These are phyloP conservation scores for Machaerirhynchus nigripectus DNA, from an alignment of 2,113 vertebrate species.

Conservation along the genomic window DNA sequence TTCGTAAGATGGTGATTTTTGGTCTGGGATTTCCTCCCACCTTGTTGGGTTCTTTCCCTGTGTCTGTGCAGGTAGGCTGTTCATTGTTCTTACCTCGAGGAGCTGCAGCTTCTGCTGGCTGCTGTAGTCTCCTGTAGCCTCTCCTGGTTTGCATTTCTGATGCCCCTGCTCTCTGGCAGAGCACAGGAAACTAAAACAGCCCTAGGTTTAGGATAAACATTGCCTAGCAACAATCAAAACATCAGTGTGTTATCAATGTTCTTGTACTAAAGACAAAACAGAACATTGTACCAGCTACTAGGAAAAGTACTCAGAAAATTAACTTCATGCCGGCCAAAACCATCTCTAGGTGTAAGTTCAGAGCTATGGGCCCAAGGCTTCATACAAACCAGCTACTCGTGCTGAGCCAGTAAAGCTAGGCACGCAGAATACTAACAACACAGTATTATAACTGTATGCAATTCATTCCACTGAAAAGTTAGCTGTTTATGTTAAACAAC, in stretches of 20 bases:
- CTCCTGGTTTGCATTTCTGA: background rate
- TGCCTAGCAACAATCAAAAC: background rate
- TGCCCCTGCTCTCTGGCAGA: background rate
- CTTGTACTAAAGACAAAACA: background rate
- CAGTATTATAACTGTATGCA: too few relatives aligned
- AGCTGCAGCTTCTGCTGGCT: background rate
- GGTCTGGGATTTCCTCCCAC: background rate
- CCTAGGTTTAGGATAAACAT: background rate
- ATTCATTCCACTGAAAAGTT: background rate
- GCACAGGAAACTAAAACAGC: background rate
- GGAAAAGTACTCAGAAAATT: background rate
- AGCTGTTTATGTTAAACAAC: background rate
- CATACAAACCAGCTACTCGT: background rate
- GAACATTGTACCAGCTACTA: background rate
- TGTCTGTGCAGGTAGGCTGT: background rate
- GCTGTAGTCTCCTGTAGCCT: background rate
- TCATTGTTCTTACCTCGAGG: background rate
- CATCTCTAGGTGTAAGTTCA: background rate
- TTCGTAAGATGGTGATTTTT: accelerated
- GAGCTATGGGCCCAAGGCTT: background rate
- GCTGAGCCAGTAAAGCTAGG: background rate
- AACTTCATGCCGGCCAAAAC: background rate
- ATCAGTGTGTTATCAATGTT: background rate
- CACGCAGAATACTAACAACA: background rate
- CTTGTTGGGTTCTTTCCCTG: background rate